Evolutionary conservation across 2,797 vertebrate genomes (phyloP).

Genomic region (Sebastes aleutianus): DNA sequence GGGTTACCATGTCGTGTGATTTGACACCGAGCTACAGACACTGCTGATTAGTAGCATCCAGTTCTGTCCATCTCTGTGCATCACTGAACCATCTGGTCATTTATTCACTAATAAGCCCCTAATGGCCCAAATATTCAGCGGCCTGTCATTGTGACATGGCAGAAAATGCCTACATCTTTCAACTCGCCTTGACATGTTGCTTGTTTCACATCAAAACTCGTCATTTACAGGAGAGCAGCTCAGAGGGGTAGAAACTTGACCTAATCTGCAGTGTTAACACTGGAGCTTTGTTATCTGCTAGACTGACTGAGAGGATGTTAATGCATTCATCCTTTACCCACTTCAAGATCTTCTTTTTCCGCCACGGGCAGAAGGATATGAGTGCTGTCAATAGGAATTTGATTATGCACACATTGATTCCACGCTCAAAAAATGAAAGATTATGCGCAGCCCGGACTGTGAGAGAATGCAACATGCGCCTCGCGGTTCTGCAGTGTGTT

Average conservation of each 20-base stretch:
- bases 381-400: constrained; percentile 85
- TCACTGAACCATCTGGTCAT: constrained; percentile 99
- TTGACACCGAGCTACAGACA: constrained; percentile 99
- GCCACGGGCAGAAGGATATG: constrained; percentile 79
- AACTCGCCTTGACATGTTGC: constrained; percentile 99
- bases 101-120: constrained; percentile 99
- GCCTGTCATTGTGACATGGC: constrained; percentile 99
- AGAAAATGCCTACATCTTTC: constrained; percentile 99
- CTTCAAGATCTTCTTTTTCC: constrained; percentile 82
- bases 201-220: constrained; percentile 99
- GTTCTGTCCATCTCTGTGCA: constrained; percentile 99
- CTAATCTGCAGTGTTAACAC: constrained; percentile 99
- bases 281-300: constrained; percentile 97
- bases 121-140: constrained; percentile 99
- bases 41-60: constrained; percentile 99
- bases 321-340: constrained; percentile 94
- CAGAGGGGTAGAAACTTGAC: constrained; percentile 99
- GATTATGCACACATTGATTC: constrained; percentile 87
- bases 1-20: constrained; percentile 99
- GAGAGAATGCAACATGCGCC: constrained; percentile 62
- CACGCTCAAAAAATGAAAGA: constrained; percentile 71
- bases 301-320: constrained; percentile 98
- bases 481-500: constrained; percentile 68
- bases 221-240: constrained; percentile 99
- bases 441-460: constrained; percentile 68